Conservation (phyloP, 2,888 invertebrate species). For the Autographa gamma region DNA sequence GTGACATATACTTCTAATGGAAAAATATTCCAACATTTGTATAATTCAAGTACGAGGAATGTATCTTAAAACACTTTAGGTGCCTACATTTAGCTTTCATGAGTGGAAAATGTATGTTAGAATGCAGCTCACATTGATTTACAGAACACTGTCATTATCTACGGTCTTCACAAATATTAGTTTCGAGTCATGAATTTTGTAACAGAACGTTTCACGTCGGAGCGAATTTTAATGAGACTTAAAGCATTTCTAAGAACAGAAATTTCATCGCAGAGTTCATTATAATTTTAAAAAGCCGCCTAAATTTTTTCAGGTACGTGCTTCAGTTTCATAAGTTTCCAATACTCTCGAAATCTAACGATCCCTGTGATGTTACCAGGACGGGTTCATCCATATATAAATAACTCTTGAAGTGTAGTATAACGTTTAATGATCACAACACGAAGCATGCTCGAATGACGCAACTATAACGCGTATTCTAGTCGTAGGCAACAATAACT, state of each 20-base stretch:
- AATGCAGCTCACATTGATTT: constrained; percentile 29
- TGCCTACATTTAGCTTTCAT: constrained; percentile 10
- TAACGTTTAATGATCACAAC: constrained; percentile 33
- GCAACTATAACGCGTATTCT: constrained; percentile 57
- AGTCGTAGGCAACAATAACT: constrained; percentile 56
- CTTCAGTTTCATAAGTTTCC: constrained; percentile 60
- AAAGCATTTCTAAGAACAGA: constrained; percentile 56
- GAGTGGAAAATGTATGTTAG: constrained; percentile 6
- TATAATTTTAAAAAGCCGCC: constrained; percentile 57
- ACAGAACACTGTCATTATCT: constrained; percentile 24
- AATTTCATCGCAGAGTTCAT: constrained; percentile 67
- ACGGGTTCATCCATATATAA: constrained; percentile 51
- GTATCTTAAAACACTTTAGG: not conserved
- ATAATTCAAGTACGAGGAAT: not conserved
- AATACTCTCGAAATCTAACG: constrained; percentile 43
- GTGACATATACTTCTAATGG: not conserved
- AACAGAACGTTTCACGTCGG: constrained; percentile 32
- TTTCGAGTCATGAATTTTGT: constrained; percentile 34
- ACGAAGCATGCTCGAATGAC: constrained; percentile 50
- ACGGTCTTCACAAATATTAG: constrained; percentile 24
- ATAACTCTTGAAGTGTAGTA: constrained; percentile 49
- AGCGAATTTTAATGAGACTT: constrained; percentile 40
- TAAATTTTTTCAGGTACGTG: constrained; percentile 54
- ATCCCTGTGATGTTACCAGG: constrained; percentile 58
- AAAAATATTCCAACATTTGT: not conserved